Evolutionary conservation across 2,113 vertebrate genomes (phyloP), one percentile per base, ranked within the genome.

Genomic region (Hemibates koningsi): DNA sequence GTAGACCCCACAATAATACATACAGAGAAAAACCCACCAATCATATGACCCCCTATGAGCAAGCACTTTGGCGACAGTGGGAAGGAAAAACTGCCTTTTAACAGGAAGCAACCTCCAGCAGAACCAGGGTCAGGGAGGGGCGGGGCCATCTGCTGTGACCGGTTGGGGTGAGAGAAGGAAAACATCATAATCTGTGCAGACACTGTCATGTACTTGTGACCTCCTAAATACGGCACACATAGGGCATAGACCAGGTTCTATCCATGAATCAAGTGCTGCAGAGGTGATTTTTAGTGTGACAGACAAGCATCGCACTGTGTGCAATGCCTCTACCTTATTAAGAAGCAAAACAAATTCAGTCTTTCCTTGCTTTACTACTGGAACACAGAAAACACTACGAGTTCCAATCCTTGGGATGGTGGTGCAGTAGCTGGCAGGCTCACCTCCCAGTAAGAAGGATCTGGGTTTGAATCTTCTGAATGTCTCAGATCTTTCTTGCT

Each of bases 91-190:
- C 57, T 61, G 0, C 56, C 27, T 59, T 32, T 59, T 59, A 59
- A 59, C 27, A 59, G 27, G 57, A 59, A 59, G 57, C 0, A 6
- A 0, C 14, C 57, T 59, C 8, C 57, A 9, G 57, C 1, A 59
- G 27, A 61, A 61, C 14, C 57, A 61, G 57, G 57, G 27, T 61
- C 57, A 17, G 57, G 57, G 57, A 32, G 27, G 56, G 27, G 56
- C 5, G 7, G 56, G 5, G 27, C 27, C 27, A 32, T 61, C 5
- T 61, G 57, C 27, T 32, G 56, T 0, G 13, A 59, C 56, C 1
- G 13, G 56, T 59, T 59, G 56, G 24, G 56, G 27, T 32, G 14
- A 59, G 57, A 59, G 2, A 17, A 32, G 57, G 14, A 61, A 32
- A 0, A 61, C 29, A 61, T 1, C 1, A 17, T 61, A 61, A 68